Percentiles rank a stretch among this genome's conserved stretches.
Conservation (phyloP, 2,113 vertebrate species). For the Ondatra zibethicus region DNA sequence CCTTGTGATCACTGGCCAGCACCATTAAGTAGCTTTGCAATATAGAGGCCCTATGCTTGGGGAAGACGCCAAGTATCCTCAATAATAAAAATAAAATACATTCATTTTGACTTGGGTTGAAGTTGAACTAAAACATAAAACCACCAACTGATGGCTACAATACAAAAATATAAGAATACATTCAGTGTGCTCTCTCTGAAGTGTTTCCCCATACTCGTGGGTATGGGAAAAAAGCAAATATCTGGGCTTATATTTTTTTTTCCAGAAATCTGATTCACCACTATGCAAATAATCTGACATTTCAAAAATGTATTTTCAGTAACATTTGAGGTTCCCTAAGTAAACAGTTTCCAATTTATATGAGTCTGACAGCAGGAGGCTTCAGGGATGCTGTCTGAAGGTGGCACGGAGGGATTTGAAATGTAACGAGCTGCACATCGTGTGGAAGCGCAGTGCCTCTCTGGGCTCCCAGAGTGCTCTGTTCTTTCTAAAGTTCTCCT, state of each 20-base stretch:
- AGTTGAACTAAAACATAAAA: conserved; percentile 52
- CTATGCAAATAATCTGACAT: conserved; percentile 77
- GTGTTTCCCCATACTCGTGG: not conserved
- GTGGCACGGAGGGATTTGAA: conserved; percentile 47
- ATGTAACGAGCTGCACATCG: conserved; percentile 42
- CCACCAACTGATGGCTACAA: not conserved
- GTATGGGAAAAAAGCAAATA: conserved; percentile 51
- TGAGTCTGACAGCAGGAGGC: conserved; percentile 41
- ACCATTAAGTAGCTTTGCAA: not conserved
- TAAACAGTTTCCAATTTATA: conserved; percentile 67
- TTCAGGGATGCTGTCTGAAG: conserved; percentile 38
- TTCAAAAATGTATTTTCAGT: conserved; percentile 69
- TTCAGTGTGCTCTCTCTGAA: not conserved
- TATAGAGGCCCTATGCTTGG: not conserved
- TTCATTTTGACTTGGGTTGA: conserved; percentile 8
- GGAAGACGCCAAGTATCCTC: not conserved
- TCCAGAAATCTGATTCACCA: conserved; percentile 57
- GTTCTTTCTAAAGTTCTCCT: conserved; percentile 41
- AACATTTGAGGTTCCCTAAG: conserved; percentile 64
- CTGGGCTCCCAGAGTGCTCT: conserved; percentile 6
- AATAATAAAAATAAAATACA: not conserved
- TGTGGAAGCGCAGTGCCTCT: not conserved
- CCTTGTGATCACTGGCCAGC: conserved; percentile 16
- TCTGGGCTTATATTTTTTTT: conserved; percentile 53
- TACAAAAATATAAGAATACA: not conserved